Evolutionary conservation across 2,888 invertebrate species (phyloP).

Genomic region (Sturmia bella): DNA sequence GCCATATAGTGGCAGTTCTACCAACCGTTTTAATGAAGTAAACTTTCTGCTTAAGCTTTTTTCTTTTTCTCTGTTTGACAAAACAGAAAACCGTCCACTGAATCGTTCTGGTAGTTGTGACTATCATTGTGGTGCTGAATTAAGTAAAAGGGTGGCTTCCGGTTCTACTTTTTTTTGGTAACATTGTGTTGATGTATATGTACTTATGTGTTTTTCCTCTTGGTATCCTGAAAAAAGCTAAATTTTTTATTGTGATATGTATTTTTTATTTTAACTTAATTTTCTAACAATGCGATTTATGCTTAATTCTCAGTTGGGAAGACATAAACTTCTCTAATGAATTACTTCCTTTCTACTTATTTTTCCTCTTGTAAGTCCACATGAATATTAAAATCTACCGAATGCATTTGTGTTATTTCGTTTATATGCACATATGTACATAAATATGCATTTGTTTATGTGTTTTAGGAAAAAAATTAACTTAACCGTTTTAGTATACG

Average conservation of each 20-base stretch:
- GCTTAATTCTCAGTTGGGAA: constrained; percentile 55
- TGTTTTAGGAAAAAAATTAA: constrained; percentile 24
- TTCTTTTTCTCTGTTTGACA: constrained; percentile 1
- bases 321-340: constrained; percentile 62
- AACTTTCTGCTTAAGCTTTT: constrained; percentile 17
- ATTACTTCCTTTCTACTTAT: constrained; percentile 60
- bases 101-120: constrained; percentile 30
- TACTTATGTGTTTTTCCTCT: constrained; percentile 28
- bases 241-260: constrained; percentile 50
- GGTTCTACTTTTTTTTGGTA: constrained; percentile 25
- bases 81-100: constrained; percentile 47
- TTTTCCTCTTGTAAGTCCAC: constrained; percentile 56
- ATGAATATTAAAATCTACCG: constrained; percentile 51
- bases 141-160: constrained; percentile 71
- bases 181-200: constrained; percentile 12
- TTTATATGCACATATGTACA: neutral
- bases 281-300: constrained; percentile 58
- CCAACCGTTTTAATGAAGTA: constrained; percentile 4
- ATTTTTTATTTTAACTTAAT: constrained; percentile 56
- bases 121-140: constrained; percentile 53
- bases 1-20: constrained; percentile 32
- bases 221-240: constrained; percentile 51
- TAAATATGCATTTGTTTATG: neutral
- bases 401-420: neutral
- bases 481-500: constrained; percentile 18